phyloP scores from a whole-genome alignment of 2,888 invertebrate genomes.

The Dryadula phaetusa region DNA sequence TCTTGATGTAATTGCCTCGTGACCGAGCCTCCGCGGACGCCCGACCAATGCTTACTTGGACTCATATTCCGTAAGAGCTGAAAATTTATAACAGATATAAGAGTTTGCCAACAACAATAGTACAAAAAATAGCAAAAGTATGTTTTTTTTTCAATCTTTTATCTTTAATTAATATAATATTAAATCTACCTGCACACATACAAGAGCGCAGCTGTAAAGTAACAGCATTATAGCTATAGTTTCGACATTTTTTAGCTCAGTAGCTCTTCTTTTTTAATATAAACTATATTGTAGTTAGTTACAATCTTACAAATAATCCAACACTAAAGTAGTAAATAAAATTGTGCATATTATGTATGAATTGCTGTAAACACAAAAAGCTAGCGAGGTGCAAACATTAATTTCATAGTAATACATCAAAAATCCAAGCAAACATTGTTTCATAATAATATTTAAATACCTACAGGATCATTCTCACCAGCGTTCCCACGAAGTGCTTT shows the following conservation, averaged over 20 bases:
- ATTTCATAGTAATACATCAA: not conserved
- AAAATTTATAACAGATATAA: constrained; percentile 39
- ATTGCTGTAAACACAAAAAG: constrained; percentile 21
- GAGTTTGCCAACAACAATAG: not conserved
- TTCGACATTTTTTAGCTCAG: not conserved
- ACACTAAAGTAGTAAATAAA: constrained; percentile 1
- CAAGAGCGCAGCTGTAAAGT: not conserved
- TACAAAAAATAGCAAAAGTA: not conserved
- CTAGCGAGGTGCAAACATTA: constrained; percentile 20
- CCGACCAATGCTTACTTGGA: constrained; percentile 73
- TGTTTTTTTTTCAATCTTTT: not conserved
- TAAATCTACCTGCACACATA: not conserved
- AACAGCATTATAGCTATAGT: not conserved
- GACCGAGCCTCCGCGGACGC: constrained; percentile 55
- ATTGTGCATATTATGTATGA: constrained; percentile 2
- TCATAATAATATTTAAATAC: constrained; percentile 77
- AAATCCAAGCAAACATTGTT: constrained; percentile 30
- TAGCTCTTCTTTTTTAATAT: not conserved
- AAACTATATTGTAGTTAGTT: constrained; percentile 7
- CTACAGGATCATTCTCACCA: constrained; percentile 89
- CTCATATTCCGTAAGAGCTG: constrained; percentile 86
- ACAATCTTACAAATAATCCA: constrained; percentile 8
- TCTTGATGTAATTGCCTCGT: constrained; percentile 77
- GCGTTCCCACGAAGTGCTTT: constrained; percentile 72
- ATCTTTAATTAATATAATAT: not conserved